Evolutionary conservation across 2,888 invertebrate species (phyloP), one percentile per base, ranked within the genome.

Genomic region (Ashinkailepas kermadecensis): DNA sequence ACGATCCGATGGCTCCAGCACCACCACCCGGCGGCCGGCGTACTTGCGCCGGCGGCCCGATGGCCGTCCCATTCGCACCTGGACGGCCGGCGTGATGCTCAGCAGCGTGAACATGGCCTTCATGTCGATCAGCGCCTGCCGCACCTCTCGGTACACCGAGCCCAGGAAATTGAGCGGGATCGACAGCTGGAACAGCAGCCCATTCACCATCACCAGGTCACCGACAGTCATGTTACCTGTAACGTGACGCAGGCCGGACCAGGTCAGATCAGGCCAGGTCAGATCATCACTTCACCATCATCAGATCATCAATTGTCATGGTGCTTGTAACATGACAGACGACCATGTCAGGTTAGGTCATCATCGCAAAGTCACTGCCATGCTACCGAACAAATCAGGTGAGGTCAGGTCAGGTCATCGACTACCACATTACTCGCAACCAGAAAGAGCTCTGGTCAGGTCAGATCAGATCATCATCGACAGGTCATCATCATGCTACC

Each of bases 191-290:
- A 99, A 99, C 83, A 99, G 90, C 83, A 99, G 91, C 12, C 95
- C 99, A 89, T 99, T 99, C 81, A 99, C 98, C 95, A 99, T 95
- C 82, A 99, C 99, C 86, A 99, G 90, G 89, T 99, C 99, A 56
- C 97, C 99, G 25, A 99, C 95, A 0, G 97, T 96, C 94, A 99
- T 94, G 85, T 92, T 93, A 80, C 96, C 96, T 95, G 88, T 39
- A 39, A 39, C 39, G 39, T 39, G 39, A 39, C 39, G 39, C 39
- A 39, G 39, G 39, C 39, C 39, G 39, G 2, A 39, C 39, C 39
- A 39, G 1, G 39, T 39, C 39, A 39, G 39, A 39, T 39, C 39
- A 39, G 2, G 54, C 18, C 39, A 74, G 62, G 18, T 64, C 18
- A 64, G 18, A 64, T 10, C 18, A 13, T 64, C 18, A 2, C 62